Evolutionary conservation across 1,140 invertebrate genomes (phyloP).

Genomic region (Drosophila pandora): DNA sequence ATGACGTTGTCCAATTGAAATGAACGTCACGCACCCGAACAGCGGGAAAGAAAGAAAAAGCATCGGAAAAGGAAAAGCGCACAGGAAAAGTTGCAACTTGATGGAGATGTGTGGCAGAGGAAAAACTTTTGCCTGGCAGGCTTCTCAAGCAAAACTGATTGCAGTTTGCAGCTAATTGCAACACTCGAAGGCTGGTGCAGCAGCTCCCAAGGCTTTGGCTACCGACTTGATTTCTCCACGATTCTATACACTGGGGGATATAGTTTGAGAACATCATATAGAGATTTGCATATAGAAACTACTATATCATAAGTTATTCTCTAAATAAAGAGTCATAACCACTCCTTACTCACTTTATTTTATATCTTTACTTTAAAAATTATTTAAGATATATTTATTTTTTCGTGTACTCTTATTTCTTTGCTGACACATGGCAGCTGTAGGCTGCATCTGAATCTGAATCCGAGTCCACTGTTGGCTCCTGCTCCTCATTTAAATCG

Average conservation of each 20-base stretch:
- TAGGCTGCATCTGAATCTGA: slow-evolving; percentile 42
- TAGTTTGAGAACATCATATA: no score
- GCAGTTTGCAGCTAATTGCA: slow-evolving; percentile 62
- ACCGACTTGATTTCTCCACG: slow-evolving; percentile 55
- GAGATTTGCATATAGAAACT: no score
- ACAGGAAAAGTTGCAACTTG: slow-evolving; percentile 45
- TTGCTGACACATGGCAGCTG: slow-evolving; percentile 54
- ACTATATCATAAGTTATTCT: no score
- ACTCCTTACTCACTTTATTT: no score
- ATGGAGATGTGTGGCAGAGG: slow-evolving; percentile 43
- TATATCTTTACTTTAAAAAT: no score
- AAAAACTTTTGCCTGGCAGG: slow-evolving; percentile 39
- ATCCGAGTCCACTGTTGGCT: slow-evolving; percentile 40
- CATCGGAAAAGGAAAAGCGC: slow-evolving; percentile 38
- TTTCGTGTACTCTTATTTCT: slow-evolving; percentile 18
- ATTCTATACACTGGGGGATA: slow-evolving; percentile 11
- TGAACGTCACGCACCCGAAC: slow-evolving; percentile 57
- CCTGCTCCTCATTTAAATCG: slow-evolving; percentile 71
- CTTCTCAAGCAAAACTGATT: slow-evolving; percentile 59
- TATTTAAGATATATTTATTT: background rate
- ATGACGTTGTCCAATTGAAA: slow-evolving; percentile 62
- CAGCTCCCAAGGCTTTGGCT: slow-evolving; percentile 38
- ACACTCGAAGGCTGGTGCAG: slow-evolving; percentile 40
- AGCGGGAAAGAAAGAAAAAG: slow-evolving; percentile 25
- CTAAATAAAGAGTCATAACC: no score